A percentile compares a stretch with the other conserved stretches of the same genome.
Conservation (phyloP, 2,113 vertebrate genomes). For the Caloenas nicobarica region DNA sequence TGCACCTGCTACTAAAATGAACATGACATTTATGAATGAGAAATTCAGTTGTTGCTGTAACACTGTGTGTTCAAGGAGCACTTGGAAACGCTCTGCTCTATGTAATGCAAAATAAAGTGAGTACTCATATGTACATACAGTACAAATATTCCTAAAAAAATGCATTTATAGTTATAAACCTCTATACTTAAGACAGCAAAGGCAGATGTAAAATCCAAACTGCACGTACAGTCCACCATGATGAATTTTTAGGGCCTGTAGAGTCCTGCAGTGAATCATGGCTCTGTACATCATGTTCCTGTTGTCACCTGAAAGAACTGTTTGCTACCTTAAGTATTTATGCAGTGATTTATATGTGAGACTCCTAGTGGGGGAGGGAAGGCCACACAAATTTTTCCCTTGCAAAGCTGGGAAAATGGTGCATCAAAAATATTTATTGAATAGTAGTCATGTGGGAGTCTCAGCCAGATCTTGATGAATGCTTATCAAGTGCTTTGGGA, state of each 20-base stretch:
- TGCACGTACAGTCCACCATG: not conserved
- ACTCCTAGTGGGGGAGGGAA: not conserved
- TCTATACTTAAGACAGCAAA: not conserved
- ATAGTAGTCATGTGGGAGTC: not conserved
- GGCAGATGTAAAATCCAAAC: conserved; percentile 13
- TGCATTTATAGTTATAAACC: conserved; percentile 9
- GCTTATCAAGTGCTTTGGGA: not conserved
- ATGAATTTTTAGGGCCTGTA: not conserved
- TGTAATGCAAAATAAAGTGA: conserved; percentile 58
- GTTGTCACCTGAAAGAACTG: conserved; percentile 12
- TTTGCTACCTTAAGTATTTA: not conserved
- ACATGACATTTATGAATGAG: conserved; percentile 60
- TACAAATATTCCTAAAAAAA: conserved; percentile 20
- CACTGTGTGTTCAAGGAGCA: conserved; percentile 62
- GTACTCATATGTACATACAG: conserved; percentile 32
- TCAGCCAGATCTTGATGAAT: not conserved
- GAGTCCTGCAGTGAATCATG: not conserved
- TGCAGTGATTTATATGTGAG: conserved; percentile 51
- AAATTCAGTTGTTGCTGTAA: conserved; percentile 41
- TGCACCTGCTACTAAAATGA: conserved; percentile 71
- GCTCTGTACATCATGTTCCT: not conserved
- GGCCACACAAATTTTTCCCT: conserved; percentile 2
- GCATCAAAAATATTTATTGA: not conserved
- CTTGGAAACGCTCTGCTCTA: conserved; percentile 67
- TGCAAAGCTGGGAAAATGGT: conserved; percentile 6